Evolutionary conservation across 2,113 vertebrate species (phyloP), one percentile per base, ranked within the genome.

Genomic region (Amblyornis subalaris): DNA sequence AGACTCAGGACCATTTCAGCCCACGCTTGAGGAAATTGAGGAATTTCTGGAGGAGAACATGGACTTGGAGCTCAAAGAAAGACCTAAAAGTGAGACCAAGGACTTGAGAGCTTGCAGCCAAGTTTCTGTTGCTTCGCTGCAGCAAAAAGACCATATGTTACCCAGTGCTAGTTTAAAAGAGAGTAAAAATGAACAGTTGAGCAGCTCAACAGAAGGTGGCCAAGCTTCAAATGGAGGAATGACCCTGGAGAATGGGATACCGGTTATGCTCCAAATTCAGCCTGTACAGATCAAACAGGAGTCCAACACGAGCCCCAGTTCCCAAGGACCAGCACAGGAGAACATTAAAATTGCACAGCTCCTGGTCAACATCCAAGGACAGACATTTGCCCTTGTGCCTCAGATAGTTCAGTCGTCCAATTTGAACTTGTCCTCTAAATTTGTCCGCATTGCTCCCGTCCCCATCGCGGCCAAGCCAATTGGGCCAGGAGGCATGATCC

Each of bases 1-100:
- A 94, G 99, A 99, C 25, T 98, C 97, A 17, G 98, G 98, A n/a
- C 98, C 98, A 79, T 99, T 99, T 97, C 98, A 99, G 92, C 99
- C 99, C 57, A 99, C 99, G 0, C 97, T 99, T 96, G 99, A 99
- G 91, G 99, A 99, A 95, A 99, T 99, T 7, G 99, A 99, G 96
- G 99, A 99, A 89, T 99, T 99, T 97, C 95, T 99, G 94, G 98
- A 99, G 96, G 99, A 99, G 92, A 99, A 99, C 90, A 99, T 99
- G 99, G 98, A 99, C 80, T 87, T 97, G 22, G 98, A 98, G 53
- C 97, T 98, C 93, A 99, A 98, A 95, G 98, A 98, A 88, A 98
- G 98, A 57, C 89, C 96, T 40, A 96, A 95, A 94, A 95, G 89
- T 11, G 92, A 85, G 85, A 94, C 90, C 94, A 97, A 95, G 98